Conservation (phyloP, 2,888 invertebrate genomes). For the Oxycera nigricornis region DNA sequence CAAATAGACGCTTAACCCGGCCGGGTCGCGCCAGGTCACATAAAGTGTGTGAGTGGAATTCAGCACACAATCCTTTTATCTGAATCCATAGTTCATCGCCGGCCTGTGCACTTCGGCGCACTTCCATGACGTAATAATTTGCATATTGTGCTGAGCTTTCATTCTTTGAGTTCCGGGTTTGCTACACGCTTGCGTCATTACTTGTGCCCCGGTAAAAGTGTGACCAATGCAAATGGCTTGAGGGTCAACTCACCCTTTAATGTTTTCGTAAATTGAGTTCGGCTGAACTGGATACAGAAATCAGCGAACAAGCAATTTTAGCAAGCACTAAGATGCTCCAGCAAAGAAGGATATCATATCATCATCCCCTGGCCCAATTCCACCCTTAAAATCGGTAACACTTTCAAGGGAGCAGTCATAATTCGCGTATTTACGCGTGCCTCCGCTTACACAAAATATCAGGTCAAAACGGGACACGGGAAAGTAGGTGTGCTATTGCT, state of each 20-base stretch:
- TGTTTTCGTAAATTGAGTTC: neutral
- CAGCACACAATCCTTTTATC: slow-evolving; percentile 14
- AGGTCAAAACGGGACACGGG: slow-evolving; percentile 37
- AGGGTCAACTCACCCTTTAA: neutral
- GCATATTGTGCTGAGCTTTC: slow-evolving; percentile 24
- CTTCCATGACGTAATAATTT: slow-evolving; percentile 32
- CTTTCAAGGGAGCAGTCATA: slow-evolving; percentile 18
- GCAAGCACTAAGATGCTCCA: neutral
- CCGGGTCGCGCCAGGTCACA: neutral
- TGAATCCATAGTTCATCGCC: slow-evolving; percentile 17
- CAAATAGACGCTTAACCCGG: neutral
- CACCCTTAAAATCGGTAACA: neutral
- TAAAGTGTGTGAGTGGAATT: neutral
- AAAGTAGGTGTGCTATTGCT: slow-evolving; percentile 34
- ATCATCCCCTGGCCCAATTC: neutral
- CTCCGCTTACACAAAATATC: slow-evolving; percentile 28
- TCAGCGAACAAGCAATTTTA: neutral
- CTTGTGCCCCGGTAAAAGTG: neutral
- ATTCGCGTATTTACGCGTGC: slow-evolving; percentile 39
- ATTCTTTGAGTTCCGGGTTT: slow-evolving; percentile 24
- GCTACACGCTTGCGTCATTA: slow-evolving; percentile 33
- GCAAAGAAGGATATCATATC: neutral
- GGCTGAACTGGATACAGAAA: neutral
- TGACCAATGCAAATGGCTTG: neutral
- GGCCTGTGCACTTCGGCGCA: slow-evolving; percentile 32